Conservation (phyloP, 2,113 vertebrate genomes). For the Antigone vipio region DNA sequence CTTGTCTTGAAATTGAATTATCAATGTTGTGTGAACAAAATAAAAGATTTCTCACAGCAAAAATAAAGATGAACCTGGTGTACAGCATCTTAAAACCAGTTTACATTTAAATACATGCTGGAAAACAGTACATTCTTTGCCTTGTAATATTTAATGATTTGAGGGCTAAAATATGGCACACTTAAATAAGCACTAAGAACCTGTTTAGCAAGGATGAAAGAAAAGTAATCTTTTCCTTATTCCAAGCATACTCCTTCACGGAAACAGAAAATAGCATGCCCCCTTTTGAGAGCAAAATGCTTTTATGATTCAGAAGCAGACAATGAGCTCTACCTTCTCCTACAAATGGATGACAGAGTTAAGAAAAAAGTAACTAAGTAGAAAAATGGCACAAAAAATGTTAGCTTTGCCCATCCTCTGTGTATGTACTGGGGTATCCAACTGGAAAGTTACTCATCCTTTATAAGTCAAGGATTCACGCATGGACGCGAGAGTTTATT, state of each 20-base stretch:
- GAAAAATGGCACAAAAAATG: not conserved
- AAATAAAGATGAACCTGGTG: not conserved
- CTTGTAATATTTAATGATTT: not conserved
- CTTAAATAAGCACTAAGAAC: not conserved
- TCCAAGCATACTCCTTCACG: not conserved
- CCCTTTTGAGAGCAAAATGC: not conserved
- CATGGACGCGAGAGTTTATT: not conserved
- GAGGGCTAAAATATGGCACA: not conserved
- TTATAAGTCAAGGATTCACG: not conserved
- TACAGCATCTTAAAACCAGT: not conserved
- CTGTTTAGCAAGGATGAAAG: not conserved
- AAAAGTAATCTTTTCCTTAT: not conserved
- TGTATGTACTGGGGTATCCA: not conserved
- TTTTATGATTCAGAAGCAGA: not conserved
- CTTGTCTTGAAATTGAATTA: not conserved
- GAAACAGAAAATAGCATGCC: not conserved
- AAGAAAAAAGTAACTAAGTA: not conserved
- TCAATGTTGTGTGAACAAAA: not conserved
- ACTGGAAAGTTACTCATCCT: not conserved
- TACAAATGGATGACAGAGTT: not conserved
- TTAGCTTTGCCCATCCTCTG: not conserved
- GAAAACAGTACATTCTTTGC: not conserved
- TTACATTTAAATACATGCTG: not conserved
- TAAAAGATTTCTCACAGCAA: not conserved
- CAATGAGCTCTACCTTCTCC: not conserved